A percentile compares a stretch with the other conserved stretches of the same genome.
These are phyloP conservation scores for Empidonax alnorum DNA, from an alignment of 2,113 vertebrate genomes.

Conservation along the genomic window DNA sequence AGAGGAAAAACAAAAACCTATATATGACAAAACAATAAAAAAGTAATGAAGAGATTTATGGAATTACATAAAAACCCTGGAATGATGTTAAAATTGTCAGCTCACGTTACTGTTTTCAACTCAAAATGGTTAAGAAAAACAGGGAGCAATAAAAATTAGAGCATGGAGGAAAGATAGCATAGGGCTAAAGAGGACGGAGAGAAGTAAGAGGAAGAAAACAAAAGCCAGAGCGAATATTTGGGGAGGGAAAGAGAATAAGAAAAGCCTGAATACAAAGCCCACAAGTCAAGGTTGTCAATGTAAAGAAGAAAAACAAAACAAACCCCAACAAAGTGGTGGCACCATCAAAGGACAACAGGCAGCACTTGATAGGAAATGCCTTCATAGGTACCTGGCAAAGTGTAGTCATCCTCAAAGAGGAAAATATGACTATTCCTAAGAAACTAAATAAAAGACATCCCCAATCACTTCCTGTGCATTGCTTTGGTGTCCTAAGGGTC, in stretches of 20 bases:
- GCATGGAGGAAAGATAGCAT: background rate
- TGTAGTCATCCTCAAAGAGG: background rate
- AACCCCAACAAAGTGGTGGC: background rate
- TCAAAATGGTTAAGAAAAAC: conserved; percentile 43
- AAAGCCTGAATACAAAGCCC: conserved; percentile 50
- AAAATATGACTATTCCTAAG: background rate
- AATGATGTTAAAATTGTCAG: conserved; percentile 60
- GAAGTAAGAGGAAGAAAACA: background rate
- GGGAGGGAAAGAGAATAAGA: background rate
- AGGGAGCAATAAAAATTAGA: conserved; percentile 60
- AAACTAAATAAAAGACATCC: background rate
- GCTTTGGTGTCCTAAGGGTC: background rate
- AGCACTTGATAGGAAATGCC: background rate
- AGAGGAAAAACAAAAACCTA: conserved; percentile 33
- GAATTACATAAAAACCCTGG: conserved; percentile 61
- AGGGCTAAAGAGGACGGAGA: background rate
- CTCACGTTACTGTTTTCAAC: conserved; percentile 65
- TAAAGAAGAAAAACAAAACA: conserved; percentile 46
- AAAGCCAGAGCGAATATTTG: conserved; percentile 50
- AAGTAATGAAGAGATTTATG: conserved; percentile 72
- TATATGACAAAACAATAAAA: conserved; percentile 61
- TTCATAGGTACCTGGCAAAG: background rate
- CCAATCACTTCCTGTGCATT: background rate
- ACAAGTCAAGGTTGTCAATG: conserved; percentile 19
- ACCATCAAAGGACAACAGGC: background rate